Evolutionary conservation across 2,797 vertebrate genomes (phyloP), one percentile per base, ranked within the genome.

Genomic region (Myiotriccus ornatus): DNA sequence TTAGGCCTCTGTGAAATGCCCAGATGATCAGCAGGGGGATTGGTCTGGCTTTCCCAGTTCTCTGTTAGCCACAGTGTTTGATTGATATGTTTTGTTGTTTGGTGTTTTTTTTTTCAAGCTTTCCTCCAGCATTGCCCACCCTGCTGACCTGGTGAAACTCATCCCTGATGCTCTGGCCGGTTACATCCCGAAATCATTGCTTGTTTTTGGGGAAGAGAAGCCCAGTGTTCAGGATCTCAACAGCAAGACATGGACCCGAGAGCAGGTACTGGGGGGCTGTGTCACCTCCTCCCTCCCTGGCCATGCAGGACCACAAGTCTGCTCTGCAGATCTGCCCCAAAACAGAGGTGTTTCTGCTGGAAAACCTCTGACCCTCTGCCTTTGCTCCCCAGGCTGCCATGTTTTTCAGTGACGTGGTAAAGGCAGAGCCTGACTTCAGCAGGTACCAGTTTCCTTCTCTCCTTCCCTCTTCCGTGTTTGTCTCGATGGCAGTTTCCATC

Each of bases 181-280:
- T 14, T 96, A 84, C 47, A 71, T 97, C 52, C 96, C 97, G 1
- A 95, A 87, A 59, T 74, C 87, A 14, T 35, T 88, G 62, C 91
- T 97, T 18, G 76, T 85, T 77, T 96, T 91, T 70, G 94, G 83
- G 53, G 78, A 91, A 3, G 73, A 92, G 23, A 70, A 80, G 63
- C 96, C 96, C 18, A 57, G 12, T 5, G 8, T 97, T 27, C 32
- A 93, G 57, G 96, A 97, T 21, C 90, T 97, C 90, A 97, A 97
- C 60, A 18, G 20, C 2, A 97, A 96, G 69, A 22, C 2, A 0
- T 97, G 97, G 97, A 96, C 30, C 22, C 71, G 6, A 55, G 96
- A 95, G 7, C 97, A 97, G 95, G 97, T 97, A 84, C 86, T 9
- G 19, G 14, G 2, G 8, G 14, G 6, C 62, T 53, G 19, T 41